phyloP scores from a whole-genome alignment of 2,113 vertebrate species.

The Laterallus jamaicensis region DNA sequence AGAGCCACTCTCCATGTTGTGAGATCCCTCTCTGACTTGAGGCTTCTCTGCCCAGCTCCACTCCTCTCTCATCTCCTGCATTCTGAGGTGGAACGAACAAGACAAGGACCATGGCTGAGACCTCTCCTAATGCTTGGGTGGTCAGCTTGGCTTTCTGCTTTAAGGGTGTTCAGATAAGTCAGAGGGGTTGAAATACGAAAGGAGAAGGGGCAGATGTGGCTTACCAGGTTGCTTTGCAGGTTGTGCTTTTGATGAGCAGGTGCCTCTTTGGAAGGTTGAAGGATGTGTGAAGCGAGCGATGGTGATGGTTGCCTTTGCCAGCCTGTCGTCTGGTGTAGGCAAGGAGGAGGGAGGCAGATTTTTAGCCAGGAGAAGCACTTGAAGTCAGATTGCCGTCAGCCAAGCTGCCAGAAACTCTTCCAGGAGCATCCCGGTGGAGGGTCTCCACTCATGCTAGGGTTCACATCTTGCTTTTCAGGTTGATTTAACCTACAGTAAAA shows the following conservation, averaged over 20 bases:
- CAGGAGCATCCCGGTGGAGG: background rate
- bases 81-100: fast-evolving
- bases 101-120: background rate
- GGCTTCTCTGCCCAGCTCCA: background rate
- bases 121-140: background rate
- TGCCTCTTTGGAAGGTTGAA: conserved; percentile 29
- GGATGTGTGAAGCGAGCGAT: conserved; percentile 9
- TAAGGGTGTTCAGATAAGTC: conserved; percentile 1
- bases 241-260: background rate
- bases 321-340: background rate
- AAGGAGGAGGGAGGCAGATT: conserved; percentile 3
- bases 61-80: background rate
- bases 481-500: background rate
- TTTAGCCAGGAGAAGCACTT: conserved; percentile 20
- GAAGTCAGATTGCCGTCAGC: background rate
- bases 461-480: background rate
- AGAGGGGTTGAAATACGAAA: background rate
- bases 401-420: conserved; percentile 12
- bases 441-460: background rate
- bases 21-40: background rate
- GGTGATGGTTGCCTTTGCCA: background rate
- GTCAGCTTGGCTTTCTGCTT: conserved; percentile 42
- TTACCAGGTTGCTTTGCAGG: conserved; percentile 33
- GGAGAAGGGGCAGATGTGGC: background rate
- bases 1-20: background rate